These are phyloP conservation scores for Andricus curvator DNA, from an alignment of 2,888 invertebrate genomes.

Conservation along the genomic window DNA sequence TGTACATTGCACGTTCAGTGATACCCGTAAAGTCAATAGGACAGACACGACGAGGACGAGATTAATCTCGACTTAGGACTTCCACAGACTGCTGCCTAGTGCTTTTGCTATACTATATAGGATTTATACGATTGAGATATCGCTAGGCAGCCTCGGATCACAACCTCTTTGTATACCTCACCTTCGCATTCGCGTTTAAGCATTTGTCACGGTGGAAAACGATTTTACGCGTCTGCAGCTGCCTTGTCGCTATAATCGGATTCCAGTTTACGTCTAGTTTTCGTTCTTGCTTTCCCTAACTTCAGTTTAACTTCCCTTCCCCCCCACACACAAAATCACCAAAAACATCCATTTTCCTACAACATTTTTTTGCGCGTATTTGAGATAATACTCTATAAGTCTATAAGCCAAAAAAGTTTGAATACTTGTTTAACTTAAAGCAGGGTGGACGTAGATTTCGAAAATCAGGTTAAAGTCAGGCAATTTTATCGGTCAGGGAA, in stretches of 20 bases:
- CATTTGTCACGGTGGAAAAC: constrained; percentile 34
- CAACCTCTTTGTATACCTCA: constrained; percentile 16
- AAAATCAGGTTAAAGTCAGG: too few relatives aligned
- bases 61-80: constrained; percentile 18
- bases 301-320: not conserved
- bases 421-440: too few relatives aligned
- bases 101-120: not conserved
- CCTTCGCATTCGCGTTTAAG: constrained; percentile 34
- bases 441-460: too few relatives aligned
- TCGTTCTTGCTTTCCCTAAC: not conserved
- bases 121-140: constrained; percentile 34
- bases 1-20: constrained; percentile 5
- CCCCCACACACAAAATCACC: not conserved
- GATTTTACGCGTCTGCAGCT: constrained; percentile 35
- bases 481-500: too few relatives aligned
- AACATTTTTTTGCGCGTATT: not conserved
- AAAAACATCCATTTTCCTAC: not conserved
- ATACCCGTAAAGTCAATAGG: constrained; percentile 22
- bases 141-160: not conserved
- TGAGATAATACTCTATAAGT: too few relatives aligned
- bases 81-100: not conserved
- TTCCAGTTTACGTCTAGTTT: constrained; percentile 16
- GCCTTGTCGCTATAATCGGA: constrained; percentile 20
- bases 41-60: constrained; percentile 20
- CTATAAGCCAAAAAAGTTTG: too few relatives aligned